These are phyloP conservation scores for Rhineura floridana DNA, from an alignment of 2,113 vertebrate species.

Conservation along the genomic window DNA sequence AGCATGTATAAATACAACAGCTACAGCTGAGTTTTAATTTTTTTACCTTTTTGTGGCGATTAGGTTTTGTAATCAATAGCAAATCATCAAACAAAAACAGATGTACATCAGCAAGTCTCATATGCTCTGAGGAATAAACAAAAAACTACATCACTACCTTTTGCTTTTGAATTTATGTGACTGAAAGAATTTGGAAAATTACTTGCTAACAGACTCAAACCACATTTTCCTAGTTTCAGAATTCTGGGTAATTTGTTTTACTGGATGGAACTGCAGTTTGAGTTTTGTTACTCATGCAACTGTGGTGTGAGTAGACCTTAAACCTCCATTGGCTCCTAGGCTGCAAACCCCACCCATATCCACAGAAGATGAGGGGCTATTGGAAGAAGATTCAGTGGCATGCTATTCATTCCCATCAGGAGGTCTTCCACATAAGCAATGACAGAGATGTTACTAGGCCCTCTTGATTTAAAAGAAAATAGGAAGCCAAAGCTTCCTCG, in stretches of 20 bases:
- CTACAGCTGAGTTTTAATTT: not conserved
- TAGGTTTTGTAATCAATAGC: constrained; percentile 90
- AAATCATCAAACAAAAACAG: constrained; percentile 93
- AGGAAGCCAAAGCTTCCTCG: not conserved
- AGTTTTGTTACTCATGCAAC: not conserved
- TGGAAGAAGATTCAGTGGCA: not conserved
- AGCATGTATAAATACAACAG: not conserved
- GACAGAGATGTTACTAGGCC: too few relatives aligned
- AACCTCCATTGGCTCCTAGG: not conserved
- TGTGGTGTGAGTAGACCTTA: not conserved
- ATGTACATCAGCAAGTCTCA: constrained; percentile 85
- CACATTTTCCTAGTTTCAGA: not conserved
- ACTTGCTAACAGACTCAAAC: not conserved
- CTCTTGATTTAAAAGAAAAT: not conserved
- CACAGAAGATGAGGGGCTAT: not conserved
- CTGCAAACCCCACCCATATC: not conserved
- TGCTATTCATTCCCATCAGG: not conserved
- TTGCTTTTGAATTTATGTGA: not conserved
- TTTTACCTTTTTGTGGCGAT: constrained; percentile 87
- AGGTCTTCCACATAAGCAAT: too few relatives aligned
- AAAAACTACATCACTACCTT: not conserved
- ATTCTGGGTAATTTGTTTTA: constrained; percentile 12
- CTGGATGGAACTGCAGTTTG: not conserved
- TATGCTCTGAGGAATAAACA: constrained; percentile 78
- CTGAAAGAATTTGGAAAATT: not conserved